A percentile compares a stretch with the other conserved stretches of the same genome.
These are phyloP conservation scores for Xiphias gladius DNA, from an alignment of 2,113 vertebrate species.

Conservation along the genomic window DNA sequence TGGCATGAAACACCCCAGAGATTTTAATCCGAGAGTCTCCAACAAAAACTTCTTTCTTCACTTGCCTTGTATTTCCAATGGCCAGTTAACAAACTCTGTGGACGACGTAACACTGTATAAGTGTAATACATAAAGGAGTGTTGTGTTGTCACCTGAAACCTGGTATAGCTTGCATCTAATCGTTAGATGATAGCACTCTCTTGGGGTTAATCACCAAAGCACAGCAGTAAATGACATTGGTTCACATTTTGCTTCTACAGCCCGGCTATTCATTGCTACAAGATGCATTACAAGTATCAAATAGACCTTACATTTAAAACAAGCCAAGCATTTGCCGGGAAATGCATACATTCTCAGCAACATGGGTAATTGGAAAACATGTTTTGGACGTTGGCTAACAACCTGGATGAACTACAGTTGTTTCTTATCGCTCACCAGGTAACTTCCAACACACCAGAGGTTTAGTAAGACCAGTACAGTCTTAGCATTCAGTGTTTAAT, in stretches of 20 bases:
- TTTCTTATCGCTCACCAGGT: conserved; percentile 47
- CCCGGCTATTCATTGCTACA: conserved; percentile 31
- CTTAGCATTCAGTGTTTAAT: conserved; percentile 69
- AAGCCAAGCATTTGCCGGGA: conserved; percentile 30
- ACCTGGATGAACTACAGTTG: conserved; percentile 7
- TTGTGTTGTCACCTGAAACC: conserved; percentile 36
- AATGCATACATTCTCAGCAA: conserved; percentile 43
- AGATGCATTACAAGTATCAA: conserved; percentile 32
- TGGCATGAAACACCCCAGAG: neutral
- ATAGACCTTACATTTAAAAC: conserved; percentile 31
- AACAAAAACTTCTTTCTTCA: conserved; percentile 14
- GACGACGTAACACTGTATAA: conserved; percentile 45
- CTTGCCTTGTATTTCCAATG: conserved; percentile 4
- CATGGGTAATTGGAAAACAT: conserved; percentile 34
- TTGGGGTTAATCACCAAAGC: conserved; percentile 54
- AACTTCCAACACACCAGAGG: conserved; percentile 44
- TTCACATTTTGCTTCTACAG: conserved; percentile 44
- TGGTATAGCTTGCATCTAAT: conserved; percentile 37
- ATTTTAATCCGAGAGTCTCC: conserved; percentile 23
- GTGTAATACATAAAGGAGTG: conserved; percentile 45
- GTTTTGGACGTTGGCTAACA: conserved; percentile 37
- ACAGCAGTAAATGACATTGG: conserved; percentile 37
- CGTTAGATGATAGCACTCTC: conserved; percentile 48
- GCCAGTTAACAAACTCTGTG: conserved; percentile 42
- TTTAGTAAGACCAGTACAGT: conserved; percentile 30